Evolutionary conservation across 2,888 invertebrate genomes (phyloP).

Genomic region (Ectemnius continuus): DNA sequence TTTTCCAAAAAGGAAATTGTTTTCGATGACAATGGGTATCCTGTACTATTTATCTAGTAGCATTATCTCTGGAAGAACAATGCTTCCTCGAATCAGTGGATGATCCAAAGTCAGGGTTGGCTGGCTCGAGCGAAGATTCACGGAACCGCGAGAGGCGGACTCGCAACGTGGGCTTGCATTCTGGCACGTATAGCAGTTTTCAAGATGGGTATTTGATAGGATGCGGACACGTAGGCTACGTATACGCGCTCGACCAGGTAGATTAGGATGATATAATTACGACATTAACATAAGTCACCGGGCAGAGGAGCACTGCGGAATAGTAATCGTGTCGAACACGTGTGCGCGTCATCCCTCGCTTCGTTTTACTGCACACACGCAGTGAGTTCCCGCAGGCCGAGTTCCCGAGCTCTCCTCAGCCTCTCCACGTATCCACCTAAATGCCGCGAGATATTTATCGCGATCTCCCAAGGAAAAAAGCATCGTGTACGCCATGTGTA

Average conservation of each 20-base stretch:
- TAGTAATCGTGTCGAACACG: constrained; percentile 76
- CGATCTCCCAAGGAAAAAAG: constrained; percentile 18
- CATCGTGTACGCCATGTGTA: background rate
- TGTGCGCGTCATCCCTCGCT: constrained; percentile 63
- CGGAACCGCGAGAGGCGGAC: constrained; percentile 46
- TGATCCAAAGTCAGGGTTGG: constrained; percentile 29
- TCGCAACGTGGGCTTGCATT: constrained; percentile 64
- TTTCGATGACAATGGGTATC: too few species aligned
- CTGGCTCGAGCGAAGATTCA: constrained; percentile 36
- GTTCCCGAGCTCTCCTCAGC: constrained; percentile 21
- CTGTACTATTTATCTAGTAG: too few species aligned
- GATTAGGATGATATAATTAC: constrained; percentile 78
- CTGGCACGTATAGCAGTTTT: constrained; percentile 77
- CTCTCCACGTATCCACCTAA: constrained; percentile 59
- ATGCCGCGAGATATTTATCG: constrained; percentile 65
- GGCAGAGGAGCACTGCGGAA: constrained; percentile 71
- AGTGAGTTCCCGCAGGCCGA: constrained; percentile 40
- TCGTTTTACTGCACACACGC: constrained; percentile 49
- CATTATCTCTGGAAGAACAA: background rate
- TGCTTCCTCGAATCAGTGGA: background rate
- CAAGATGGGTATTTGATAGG: constrained; percentile 77
- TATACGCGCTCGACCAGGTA: constrained; percentile 70
- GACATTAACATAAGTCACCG: constrained; percentile 78
- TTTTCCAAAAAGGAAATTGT: too few species aligned
- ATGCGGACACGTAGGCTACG: constrained; percentile 73